phyloP scores from a whole-genome alignment of 1,140 invertebrate species.

The Calliphora vicina region DNA sequence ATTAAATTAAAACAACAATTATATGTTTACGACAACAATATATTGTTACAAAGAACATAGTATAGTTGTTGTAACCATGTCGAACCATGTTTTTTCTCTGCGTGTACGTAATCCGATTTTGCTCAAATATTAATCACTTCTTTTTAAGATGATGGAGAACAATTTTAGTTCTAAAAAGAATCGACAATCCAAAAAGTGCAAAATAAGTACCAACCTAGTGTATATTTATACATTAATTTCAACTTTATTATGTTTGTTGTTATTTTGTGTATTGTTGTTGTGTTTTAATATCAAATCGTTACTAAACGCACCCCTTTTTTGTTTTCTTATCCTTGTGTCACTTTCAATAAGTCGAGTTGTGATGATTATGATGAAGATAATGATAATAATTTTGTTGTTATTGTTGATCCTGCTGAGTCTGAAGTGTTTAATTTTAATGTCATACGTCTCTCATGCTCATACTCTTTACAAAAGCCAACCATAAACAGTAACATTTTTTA shows the following conservation, averaged over 20 bases:
- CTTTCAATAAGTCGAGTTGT: neutral
- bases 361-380: conserved; percentile 4
- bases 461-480: neutral
- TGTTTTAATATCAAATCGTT: conserved; percentile 26
- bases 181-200: no score
- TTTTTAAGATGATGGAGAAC: no score
- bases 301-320: conserved; percentile 29
- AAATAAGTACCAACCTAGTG: neutral
- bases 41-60: no score
- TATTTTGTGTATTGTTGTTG: neutral
- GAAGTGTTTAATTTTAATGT: conserved; percentile 29
- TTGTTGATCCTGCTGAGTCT: conserved; percentile 24
- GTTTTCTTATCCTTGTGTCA: neutral
- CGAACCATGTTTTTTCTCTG: no score
- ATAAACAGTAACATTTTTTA: neutral
- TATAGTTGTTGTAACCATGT: no score
- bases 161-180: no score
- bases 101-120: no score
- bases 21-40: no score
- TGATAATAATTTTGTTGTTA: conserved; percentile 26
- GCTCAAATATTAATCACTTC: no score
- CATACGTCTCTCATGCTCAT: neutral
- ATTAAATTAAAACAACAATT: no score
- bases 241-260: neutral
- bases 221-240: neutral